These are phyloP conservation scores for Columba janthina DNA, from an alignment of 2,113 vertebrate species.

Conservation along the genomic window DNA sequence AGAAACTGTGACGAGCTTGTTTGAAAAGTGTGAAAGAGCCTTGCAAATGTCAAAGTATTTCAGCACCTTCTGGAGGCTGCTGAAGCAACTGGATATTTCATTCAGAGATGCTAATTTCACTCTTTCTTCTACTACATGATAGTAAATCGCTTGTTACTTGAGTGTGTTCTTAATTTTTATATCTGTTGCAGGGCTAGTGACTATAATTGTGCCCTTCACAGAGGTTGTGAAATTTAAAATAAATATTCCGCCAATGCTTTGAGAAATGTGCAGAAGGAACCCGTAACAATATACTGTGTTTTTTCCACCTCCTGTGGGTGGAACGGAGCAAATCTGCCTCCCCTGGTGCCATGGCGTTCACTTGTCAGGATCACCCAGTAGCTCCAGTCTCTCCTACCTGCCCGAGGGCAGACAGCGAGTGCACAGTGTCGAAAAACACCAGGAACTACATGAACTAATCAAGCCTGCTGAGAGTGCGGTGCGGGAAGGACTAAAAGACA, in stretches of 20 bases:
- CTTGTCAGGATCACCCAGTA: background rate
- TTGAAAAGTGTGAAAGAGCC: conserved; percentile 68
- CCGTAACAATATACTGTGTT: background rate
- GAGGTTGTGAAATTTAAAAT: background rate
- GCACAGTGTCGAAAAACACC: accelerated
- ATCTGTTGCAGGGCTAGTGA: background rate
- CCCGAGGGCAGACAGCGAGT: background rate
- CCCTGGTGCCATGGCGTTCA: accelerated
- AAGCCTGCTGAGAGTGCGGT: accelerated
- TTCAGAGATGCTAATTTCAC: conserved; percentile 21
- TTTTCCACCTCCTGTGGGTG: background rate
- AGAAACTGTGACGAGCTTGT: conserved; percentile 60
- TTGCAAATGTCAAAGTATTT: conserved; percentile 70
- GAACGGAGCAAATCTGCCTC: background rate
- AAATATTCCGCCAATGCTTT: background rate
- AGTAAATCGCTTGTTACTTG: background rate
- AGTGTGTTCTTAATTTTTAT: background rate
- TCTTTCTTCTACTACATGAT: background rate
- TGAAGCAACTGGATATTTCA: conserved; percentile 37
- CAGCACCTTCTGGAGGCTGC: conserved; percentile 67
- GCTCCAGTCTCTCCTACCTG: background rate
- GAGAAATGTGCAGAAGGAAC: background rate
- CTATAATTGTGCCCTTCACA: background rate
- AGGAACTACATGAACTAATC: background rate
- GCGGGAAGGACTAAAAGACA: background rate